phyloP scores from a whole-genome alignment of 2,888 invertebrate genomes.

The Flexamia atlantica region DNA sequence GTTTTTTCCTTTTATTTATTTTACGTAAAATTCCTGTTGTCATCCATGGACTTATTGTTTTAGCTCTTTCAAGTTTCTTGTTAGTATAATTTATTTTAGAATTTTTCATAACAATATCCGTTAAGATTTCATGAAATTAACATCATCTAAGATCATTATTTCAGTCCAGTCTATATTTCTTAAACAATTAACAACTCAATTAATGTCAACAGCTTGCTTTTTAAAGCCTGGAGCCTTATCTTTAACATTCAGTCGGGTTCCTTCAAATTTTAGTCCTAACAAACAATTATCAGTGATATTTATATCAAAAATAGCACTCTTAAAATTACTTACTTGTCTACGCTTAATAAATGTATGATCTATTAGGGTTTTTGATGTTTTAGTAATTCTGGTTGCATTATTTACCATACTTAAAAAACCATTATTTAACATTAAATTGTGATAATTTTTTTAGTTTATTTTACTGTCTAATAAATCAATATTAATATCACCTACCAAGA shows the following conservation, averaged over 20 bases:
- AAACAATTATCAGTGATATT: constrained; percentile 23
- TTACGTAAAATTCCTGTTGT: background rate
- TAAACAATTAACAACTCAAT: background rate
- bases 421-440: background rate
- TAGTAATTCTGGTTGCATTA: constrained; percentile 16
- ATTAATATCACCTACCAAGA: constrained; percentile 20
- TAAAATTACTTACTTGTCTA: background rate
- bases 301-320: constrained; percentile 32
- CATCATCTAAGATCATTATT: background rate
- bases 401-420: constrained; percentile 24
- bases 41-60: constrained; percentile 31
- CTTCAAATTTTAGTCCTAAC: background rate
- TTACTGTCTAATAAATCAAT: constrained; percentile 1
- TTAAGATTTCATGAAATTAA: constrained; percentile 12
- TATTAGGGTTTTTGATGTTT: background rate
- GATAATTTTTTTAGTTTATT: background rate
- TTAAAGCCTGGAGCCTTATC: background rate
- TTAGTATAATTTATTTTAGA: background rate
- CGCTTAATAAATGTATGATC: constrained; percentile 18
- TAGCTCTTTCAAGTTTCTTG: background rate
- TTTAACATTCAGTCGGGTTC: background rate
- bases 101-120: background rate
- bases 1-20: constrained; percentile 17
- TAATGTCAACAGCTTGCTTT: background rate
- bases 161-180: background rate